Evolutionary conservation across 2,888 invertebrate species (phyloP).

Genomic region (Stomorhina lunata): DNA sequence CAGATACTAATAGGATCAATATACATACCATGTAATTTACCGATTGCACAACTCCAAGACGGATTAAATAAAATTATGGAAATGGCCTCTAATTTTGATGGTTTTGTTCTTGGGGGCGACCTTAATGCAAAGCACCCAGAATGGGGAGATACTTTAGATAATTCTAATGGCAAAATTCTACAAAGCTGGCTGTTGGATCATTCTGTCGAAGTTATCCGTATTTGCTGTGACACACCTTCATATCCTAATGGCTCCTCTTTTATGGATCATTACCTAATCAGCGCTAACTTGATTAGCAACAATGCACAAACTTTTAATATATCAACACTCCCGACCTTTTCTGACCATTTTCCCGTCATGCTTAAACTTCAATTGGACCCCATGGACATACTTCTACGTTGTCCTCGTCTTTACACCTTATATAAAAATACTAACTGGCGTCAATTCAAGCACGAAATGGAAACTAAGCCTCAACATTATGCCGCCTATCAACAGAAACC

Average conservation of each 20-base stretch:
- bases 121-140: not conserved
- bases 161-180: not conserved
- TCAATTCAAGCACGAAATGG: not conserved
- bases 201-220: not conserved
- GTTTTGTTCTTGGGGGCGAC: not conserved
- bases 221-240: not conserved
- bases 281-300: not conserved
- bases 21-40: not conserved
- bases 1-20: not conserved
- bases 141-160: not conserved
- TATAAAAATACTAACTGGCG: not conserved
- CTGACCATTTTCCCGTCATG: not conserved
- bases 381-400: not conserved
- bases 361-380: not conserved
- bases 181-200: not conserved
- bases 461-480: not conserved
- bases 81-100: not conserved
- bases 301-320: not conserved
- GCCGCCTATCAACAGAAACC: not conserved
- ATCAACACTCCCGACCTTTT: not conserved
- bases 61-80: not conserved
- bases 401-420: not conserved
- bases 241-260: not conserved
- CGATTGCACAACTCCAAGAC: not conserved
- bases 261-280: not conserved